Percentiles rank a stretch among this genome's conserved stretches.
Conservation (phyloP, 2,888 invertebrate genomes). For the Euplagia quadripunctaria region DNA sequence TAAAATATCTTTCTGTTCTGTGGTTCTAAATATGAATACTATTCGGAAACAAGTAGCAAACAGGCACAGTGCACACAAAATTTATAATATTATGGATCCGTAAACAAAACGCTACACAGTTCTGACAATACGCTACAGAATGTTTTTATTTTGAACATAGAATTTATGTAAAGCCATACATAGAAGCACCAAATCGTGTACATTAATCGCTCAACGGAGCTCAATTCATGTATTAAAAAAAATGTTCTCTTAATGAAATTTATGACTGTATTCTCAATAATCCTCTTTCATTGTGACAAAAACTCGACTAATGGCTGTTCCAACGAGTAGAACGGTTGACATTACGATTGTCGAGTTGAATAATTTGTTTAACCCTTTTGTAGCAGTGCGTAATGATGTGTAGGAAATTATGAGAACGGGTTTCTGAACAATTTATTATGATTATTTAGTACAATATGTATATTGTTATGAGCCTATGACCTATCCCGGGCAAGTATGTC, state of each 20-base stretch:
- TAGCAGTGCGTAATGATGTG: constrained; percentile 32
- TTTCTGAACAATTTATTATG: constrained; percentile 15
- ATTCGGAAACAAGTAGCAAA: too few relatives aligned
- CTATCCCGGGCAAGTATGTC: background rate
- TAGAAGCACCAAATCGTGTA: constrained; percentile 10
- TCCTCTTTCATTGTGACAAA: constrained; percentile 21
- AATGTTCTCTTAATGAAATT: constrained; percentile 21
- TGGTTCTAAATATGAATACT: too few relatives aligned
- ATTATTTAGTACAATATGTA: background rate
- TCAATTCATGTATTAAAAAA: constrained; percentile 19
- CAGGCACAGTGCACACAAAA: too few relatives aligned
- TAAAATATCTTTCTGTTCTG: too few relatives aligned
- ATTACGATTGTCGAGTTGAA: constrained; percentile 35
- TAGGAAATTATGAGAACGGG: constrained; percentile 2
- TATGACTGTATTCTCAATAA: constrained; percentile 22
- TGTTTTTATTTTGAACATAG: background rate
- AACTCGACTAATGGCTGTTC: constrained; percentile 24
- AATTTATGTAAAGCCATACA: background rate
- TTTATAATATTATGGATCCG: too few relatives aligned
- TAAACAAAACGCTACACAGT: background rate
- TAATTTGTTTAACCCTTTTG: constrained; percentile 46
- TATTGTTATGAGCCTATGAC: background rate
- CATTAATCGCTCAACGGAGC: constrained; percentile 17
- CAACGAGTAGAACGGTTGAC: constrained; percentile 29
- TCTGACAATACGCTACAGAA: background rate